Evolutionary conservation across 2,113 vertebrate species (phyloP).

Genomic region (Astatotilapia flaviijosephi): DNA sequence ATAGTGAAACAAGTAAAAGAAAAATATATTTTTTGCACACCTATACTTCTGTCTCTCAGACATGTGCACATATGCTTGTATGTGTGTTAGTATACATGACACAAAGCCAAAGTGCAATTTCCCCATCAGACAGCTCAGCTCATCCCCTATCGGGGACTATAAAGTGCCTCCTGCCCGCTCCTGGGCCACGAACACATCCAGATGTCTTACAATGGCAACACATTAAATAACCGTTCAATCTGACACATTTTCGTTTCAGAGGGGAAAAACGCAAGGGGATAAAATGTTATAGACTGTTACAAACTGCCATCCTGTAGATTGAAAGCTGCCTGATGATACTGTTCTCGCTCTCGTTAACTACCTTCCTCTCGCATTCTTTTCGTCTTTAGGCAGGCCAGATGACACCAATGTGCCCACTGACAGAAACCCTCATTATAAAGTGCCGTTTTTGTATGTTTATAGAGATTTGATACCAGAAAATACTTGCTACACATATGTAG

Average conservation of each 20-base stretch:
- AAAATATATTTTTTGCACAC: not conserved
- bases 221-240: slow-evolving; percentile 71
- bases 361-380: not conserved
- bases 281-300: slow-evolving; percentile 67
- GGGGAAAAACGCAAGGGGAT: slow-evolving; percentile 55
- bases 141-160: slow-evolving; percentile 49
- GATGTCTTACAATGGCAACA: slow-evolving; percentile 70
- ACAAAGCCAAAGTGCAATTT: slow-evolving; percentile 41
- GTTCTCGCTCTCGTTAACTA: slow-evolving; percentile 28
- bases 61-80: not conserved
- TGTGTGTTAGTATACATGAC: slow-evolving; percentile 1
- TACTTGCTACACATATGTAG: not conserved
- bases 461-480: not conserved
- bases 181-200: slow-evolving; percentile 65
- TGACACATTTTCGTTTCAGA: slow-evolving; percentile 63
- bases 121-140: slow-evolving; percentile 30
- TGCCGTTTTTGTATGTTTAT: not conserved
- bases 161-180: slow-evolving; percentile 67
- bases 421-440: slow-evolving; percentile 20
- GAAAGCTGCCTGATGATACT: slow-evolving; percentile 39
- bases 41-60: not conserved
- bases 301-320: slow-evolving; percentile 46
- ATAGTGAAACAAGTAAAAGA: not conserved
- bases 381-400: slow-evolving; percentile 22
- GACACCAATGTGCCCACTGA: slow-evolving; percentile 30